Base-by-base conservation (phyloP, 2,888 invertebrate genomes). In the Drosophila imparisetae region DNA sequence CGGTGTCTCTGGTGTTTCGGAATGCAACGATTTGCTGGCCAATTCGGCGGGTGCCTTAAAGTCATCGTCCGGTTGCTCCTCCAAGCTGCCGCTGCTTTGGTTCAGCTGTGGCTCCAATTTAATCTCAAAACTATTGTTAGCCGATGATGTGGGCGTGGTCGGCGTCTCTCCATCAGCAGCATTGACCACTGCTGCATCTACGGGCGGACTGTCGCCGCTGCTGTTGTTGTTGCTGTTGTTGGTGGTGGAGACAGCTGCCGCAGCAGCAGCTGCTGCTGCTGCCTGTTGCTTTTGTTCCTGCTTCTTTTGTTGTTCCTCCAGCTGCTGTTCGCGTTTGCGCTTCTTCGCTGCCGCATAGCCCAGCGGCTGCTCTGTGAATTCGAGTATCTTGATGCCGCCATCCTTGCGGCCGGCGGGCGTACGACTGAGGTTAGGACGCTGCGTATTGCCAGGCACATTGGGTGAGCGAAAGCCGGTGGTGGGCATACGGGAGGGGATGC, bases 331-430 rank as follows among this genome's bases (percentile, higher is more conserved):
- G 87, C 96, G 95, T 92, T 97, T 96, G 83, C 98, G 95, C 93
- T 98, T 97, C 92, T 98, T 98, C 21, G 97, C 97, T 53, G 95
- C 96, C 0, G 96, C 96, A 92, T 95, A 96, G 13, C 97, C 97
- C 36, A 97, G 93, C 0, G 98, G 98, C 91, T 98, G 98, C 91
- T 99, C 98, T 4, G 96, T 96, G 86, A 99, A 98, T 92, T 98
- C 98, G 45, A 99, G 94, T 55, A 99, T 94, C 93, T 99, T 99
- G 83, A 98, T 98, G 67, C 98, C 98, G 61, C 98, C 96, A 92
- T 97, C 98, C 94, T 95, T 98, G 84, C 95, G 95, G 63, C 94
- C 96, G 61, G 94, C 96, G 38, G 95, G 95, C 36, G 95, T 95
- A 72, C 96, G 94, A 52, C 94, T 94, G 66, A 95, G 91, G 58